phyloP scores from a whole-genome alignment of 2,888 invertebrate genomes.

The Drosophila longiperda region DNA sequence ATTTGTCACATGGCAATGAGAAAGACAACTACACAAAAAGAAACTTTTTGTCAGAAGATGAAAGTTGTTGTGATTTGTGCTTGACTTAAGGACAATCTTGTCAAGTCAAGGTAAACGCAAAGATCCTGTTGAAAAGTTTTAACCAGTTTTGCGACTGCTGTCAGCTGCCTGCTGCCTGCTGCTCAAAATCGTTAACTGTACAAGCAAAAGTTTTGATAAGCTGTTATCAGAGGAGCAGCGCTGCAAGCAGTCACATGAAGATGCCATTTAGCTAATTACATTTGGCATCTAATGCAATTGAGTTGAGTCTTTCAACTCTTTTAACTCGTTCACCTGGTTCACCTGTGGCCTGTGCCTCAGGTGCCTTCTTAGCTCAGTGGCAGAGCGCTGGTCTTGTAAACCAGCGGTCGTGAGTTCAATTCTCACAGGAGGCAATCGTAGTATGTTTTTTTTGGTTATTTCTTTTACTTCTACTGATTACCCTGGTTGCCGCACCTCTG shows the following conservation, averaged over 20 bases:
- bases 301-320: constrained; percentile 32
- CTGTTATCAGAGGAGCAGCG: constrained; percentile 42
- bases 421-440: constrained; percentile 55
- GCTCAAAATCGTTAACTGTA: constrained; percentile 2
- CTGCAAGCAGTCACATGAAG: constrained; percentile 27
- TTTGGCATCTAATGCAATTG: constrained; percentile 68
- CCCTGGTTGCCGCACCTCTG: neutral
- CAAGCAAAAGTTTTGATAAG: constrained; percentile 44
- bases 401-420: constrained; percentile 66
- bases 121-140: constrained; percentile 24
- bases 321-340: neutral
- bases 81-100: constrained; percentile 19
- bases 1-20: neutral
- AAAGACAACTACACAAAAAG: constrained; percentile 8
- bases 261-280: constrained; percentile 69
- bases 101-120: constrained; percentile 37
- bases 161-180: neutral
- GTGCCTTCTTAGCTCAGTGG: constrained; percentile 61
- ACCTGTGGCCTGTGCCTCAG: neutral
- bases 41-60: constrained; percentile 14
- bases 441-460: neutral
- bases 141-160: constrained; percentile 16
- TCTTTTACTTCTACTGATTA: neutral
- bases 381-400: constrained; percentile 62
- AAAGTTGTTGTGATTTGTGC: constrained; percentile 14